phyloP scores from a whole-genome alignment of 2,888 invertebrate species.

The Phytoseiulus persimilis region DNA sequence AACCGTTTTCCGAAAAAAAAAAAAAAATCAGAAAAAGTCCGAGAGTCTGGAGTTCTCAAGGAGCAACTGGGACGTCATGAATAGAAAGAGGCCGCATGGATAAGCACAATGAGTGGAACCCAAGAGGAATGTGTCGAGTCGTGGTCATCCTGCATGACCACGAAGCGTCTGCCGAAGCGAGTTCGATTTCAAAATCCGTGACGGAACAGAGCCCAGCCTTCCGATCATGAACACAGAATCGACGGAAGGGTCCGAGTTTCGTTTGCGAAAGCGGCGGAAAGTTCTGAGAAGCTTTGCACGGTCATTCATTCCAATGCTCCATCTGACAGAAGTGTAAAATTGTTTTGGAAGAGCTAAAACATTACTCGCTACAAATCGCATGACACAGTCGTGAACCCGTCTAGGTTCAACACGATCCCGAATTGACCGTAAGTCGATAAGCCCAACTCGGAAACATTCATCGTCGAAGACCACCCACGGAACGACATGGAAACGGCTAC shows the following conservation, averaged over 20 bases:
- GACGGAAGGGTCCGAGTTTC: background rate
- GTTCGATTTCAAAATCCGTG: no score
- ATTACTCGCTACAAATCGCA: background rate
- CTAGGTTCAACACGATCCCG: background rate
- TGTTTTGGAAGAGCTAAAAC: background rate
- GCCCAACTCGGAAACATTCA: background rate
- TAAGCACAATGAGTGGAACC: no score
- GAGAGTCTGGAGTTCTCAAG: no score
- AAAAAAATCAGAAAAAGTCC: no score
- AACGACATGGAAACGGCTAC: background rate
- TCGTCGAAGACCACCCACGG: constrained; percentile 5
- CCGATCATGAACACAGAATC: no score
- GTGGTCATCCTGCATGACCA: no score
- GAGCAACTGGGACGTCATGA: no score
- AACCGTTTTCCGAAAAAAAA: no score
- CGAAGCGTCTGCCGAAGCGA: no score
- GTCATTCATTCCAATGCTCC: background rate
- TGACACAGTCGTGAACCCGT: background rate
- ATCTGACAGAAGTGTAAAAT: background rate
- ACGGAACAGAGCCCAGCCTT: no score
- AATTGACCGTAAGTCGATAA: background rate
- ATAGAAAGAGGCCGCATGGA: no score
- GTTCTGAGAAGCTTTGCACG: background rate
- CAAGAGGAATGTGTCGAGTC: no score
- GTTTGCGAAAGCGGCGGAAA: background rate